Base-by-base conservation (phyloP, 2,888 invertebrate species). In the Ennomos erosarius region DNA sequence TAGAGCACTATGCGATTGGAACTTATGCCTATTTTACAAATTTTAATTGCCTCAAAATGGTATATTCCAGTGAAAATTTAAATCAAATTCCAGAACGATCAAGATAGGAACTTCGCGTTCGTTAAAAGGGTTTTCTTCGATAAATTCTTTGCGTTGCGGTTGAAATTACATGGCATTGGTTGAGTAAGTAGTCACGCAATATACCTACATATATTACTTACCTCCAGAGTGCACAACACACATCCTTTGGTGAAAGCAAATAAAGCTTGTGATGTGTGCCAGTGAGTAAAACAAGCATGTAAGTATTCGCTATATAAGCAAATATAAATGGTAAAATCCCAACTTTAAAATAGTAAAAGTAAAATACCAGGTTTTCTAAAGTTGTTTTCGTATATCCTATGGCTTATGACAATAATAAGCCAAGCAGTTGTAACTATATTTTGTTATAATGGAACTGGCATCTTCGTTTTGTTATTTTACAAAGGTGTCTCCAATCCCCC, bases 171-270 rank as follows among this genome's bases (percentile, higher is more conserved):
- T 66, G 62, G 59, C 74, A 70, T 67, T 73, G 74, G 71, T 77
- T 74, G 76, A 79, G 68, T 75, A 74, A 74, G 78, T 73, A 78
- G 79, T 75, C 79, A 68, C 73, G 75, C 70, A 74, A 73, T 74
- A 72, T 70, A 62, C 26, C 1, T 26, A 26, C 4, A n/a, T n/a
- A n/a, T n/a, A n/a, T n/a, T n/a, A n/a, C n/a, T n/a, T n/a, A n/a
- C n/a, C n/a, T n/a, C n/a, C n/a, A n/a, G n/a, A n/a, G 16, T 26
- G 6, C 26, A 4, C 6, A 6, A 16, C 26, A 26, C 71, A 81
- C 79, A 82, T 84, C 82, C 78, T 79, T 76, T 68, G 78, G 90
- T 85, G 90, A 90, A 90, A 90, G 90, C 83, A 81, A 82, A 85
- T 76, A 85, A 84, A 86, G 87, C 51, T 36, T 37, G 38, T 47